Base-by-base conservation (phyloP, 2,797 vertebrate genomes). In the Telmatherina bonti region DNA sequence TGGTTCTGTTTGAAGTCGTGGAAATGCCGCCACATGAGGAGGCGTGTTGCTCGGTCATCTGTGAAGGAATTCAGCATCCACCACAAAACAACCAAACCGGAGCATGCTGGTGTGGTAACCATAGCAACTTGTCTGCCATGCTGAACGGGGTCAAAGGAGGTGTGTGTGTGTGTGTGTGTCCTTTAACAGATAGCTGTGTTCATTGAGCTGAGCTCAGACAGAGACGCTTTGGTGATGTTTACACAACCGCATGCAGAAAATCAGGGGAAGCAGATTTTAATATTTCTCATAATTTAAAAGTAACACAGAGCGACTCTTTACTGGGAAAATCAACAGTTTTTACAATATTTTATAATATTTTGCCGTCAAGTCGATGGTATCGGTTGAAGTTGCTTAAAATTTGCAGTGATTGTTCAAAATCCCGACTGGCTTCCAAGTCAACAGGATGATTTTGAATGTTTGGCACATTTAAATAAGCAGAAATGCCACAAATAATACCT, bases 21-120 rank as follows among this genome's bases (percentile, higher is more conserved):
- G 24, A 36, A 38, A 74, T 41, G 7, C 47, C n/a, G 58, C 51
- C 41, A 1, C 76, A 38, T 43, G 82, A 55, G 8, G 55, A 69
- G 72, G 67, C 74, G 9, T 49, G 81, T 70, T 64, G 83, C 74
- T 55, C n/a, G 33, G 54, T 84, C 71, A 58, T 43, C 70, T 67
- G 12, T 57, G 47, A 65, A 86, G 78, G 85, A 83, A 87, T 87
- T 5, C 60, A 36, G 72, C 80, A 43, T 59, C 57, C 11, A 38
- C 67, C 73, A 67, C 69, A 72, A 72, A 13, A 63, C 63, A 71
- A 58, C 66, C 77, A 8, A 57, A 45, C 41, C 59, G 53, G 13
- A 51, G 68, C 70, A 51, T 66, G 47, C 65, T 26, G 63, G 30
- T 29, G 74, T 53, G 6, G 75, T 74, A n/a, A 58, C 79, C 78